A percentile compares a stretch with the other conserved stretches of the same genome.
Conservation (phyloP, 2,797 vertebrate species). For the Eleutherodactylus coqui region DNA sequence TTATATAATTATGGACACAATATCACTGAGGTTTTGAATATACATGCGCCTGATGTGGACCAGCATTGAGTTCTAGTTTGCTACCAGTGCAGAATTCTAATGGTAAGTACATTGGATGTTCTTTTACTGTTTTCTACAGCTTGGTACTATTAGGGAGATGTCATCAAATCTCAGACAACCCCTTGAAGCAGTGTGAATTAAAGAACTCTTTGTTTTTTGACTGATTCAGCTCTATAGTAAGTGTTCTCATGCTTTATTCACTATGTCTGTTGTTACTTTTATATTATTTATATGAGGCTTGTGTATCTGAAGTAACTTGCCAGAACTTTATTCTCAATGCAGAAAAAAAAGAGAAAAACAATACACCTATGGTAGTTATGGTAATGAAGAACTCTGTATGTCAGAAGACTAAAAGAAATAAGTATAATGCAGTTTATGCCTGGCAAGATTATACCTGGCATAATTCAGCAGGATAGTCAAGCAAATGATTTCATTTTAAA, state of each 20-base stretch:
- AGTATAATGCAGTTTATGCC: not conserved
- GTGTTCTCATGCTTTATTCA: conserved; percentile 24
- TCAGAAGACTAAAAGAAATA: no score
- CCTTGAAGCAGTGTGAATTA: not conserved
- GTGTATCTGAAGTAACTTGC: conserved; percentile 5
- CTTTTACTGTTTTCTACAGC: not conserved
- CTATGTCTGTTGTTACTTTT: conserved; percentile 26
- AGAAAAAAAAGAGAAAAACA: not conserved
- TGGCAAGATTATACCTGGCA: no score
- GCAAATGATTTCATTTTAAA: no score
- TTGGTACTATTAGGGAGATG: not conserved
- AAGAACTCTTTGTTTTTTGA: conserved; percentile 4
- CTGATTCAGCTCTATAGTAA: not conserved
- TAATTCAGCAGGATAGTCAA: no score
- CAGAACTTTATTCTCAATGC: not conserved
- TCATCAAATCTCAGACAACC: not conserved
- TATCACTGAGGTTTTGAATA: not conserved
- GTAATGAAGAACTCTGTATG: not conserved
- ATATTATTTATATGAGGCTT: conserved; percentile 36
- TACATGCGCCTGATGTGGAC: not conserved
- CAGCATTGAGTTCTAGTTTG: not conserved
- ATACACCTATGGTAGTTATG: not conserved
- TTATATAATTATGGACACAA: not conserved
- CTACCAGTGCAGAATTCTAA: not conserved
- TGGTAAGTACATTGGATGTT: not conserved